phyloP scores from a whole-genome alignment of 2,797 vertebrate species.

The Hydrolagus colliei region DNA sequence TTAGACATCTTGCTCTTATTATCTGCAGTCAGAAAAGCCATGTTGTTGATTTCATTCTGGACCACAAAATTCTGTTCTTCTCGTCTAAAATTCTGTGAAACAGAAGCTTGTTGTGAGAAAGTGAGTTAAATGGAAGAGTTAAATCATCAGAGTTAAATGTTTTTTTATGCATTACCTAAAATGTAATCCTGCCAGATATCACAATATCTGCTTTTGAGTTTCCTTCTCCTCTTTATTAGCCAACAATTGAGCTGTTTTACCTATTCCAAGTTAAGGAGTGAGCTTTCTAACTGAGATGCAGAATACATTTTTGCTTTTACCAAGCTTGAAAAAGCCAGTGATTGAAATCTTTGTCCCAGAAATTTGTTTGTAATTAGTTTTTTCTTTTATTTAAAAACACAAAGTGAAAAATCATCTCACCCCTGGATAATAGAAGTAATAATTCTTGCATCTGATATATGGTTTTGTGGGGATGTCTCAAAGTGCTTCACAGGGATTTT shows the following conservation, averaged over 20 bases:
- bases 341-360: too few relatives aligned
- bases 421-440: background rate
- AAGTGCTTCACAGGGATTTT: too few relatives aligned
- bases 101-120: constrained; percentile 23
- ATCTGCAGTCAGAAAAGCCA: constrained; percentile 94
- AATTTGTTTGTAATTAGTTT: too few relatives aligned
- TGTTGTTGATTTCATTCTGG: constrained; percentile 98
- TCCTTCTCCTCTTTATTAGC: too few relatives aligned
- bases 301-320: background rate
- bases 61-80: constrained; percentile 99
- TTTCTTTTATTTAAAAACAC: background rate
- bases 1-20: constrained; percentile 98
- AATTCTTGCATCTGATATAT: background rate
- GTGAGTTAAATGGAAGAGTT: background rate
- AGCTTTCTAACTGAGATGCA: too few relatives aligned
- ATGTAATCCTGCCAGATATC: background rate
- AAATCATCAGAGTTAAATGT: background rate
- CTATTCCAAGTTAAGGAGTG: too few relatives aligned
- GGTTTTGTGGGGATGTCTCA: too few relatives aligned
- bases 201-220: too few relatives aligned
- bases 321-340: too few relatives aligned
- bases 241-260: too few relatives aligned
- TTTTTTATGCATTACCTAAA: background rate
- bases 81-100: constrained; percentile 88
- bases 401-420: too few relatives aligned